Conservation (phyloP, 2,113 vertebrate species). For the Pavo muticus region DNA sequence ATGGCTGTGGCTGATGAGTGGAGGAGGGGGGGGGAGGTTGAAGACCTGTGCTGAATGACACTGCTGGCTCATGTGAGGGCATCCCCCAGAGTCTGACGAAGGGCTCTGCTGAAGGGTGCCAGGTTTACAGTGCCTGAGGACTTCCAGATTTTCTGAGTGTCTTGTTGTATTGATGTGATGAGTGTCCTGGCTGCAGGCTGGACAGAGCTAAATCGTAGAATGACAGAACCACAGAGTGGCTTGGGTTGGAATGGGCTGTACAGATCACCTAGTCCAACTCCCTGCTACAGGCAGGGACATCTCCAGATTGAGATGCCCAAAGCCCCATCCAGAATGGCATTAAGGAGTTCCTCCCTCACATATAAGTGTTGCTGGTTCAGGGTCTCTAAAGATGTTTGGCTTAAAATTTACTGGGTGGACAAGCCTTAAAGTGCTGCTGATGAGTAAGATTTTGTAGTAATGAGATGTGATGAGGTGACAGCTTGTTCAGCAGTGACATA, state of each 20-base stretch:
- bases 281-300: background rate
- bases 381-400: background rate
- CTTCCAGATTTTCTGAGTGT: background rate
- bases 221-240: background rate
- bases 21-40: background rate
- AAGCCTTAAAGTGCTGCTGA: background rate
- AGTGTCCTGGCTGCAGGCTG: background rate
- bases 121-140: background rate
- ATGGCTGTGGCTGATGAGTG: background rate
- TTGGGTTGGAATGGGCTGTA: background rate
- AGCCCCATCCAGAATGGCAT: background rate
- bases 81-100: background rate
- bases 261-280: background rate
- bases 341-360: background rate
- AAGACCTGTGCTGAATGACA: background rate
- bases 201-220: background rate
- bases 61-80: background rate
- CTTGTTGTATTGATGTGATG: background rate
- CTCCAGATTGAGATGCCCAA: background rate
- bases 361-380: background rate
- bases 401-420: no score
- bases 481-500: no score
- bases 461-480: no score
- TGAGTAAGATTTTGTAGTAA: background rate
- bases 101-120: rapidly evolving